Conservation (phyloP, 2,888 invertebrate genomes). For the Odontothrips loti region DNA sequence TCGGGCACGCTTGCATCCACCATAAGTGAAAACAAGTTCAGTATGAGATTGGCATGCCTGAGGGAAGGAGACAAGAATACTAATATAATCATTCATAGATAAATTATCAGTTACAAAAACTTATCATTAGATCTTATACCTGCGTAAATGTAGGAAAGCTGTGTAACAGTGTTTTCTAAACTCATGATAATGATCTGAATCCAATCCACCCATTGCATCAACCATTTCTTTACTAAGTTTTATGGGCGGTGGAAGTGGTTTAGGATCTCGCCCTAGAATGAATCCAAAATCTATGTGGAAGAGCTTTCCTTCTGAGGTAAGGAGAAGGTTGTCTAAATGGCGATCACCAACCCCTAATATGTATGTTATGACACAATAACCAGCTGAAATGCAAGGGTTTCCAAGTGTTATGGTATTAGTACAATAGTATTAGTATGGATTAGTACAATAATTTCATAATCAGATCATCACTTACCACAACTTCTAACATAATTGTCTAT, state of each 20-base stretch:
- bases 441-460: conserved; percentile 33
- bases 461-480: conserved; percentile 58
- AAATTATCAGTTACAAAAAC: conserved; percentile 10
- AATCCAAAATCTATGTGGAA: conserved; percentile 99
- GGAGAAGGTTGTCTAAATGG: conserved; percentile 92
- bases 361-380: conserved; percentile 98
- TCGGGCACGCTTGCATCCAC: conserved; percentile 98
- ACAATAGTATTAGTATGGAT: no score
- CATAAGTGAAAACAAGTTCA: conserved; percentile 97
- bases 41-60: conserved; percentile 91
- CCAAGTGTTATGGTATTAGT: no score
- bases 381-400: conserved; percentile 54
- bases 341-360: conserved; percentile 95
- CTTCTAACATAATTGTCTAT: conserved; percentile 97
- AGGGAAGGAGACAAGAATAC: conserved; percentile 34
- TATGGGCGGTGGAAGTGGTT: conserved; percentile 98
- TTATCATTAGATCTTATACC: conserved; percentile 49
- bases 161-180: conserved; percentile 94
- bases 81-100: conserved; percentile 13
- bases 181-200: conserved; percentile 87
- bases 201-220: conserved; percentile 90
- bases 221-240: conserved; percentile 99
- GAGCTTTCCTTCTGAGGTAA: conserved; percentile 83
- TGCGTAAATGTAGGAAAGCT: conserved; percentile 87
- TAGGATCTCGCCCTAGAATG: conserved; percentile 95